A percentile compares a stretch with the other conserved stretches of the same genome.
phyloP scores from a whole-genome alignment of 2,797 vertebrate species.

The Squalus acanthias region DNA sequence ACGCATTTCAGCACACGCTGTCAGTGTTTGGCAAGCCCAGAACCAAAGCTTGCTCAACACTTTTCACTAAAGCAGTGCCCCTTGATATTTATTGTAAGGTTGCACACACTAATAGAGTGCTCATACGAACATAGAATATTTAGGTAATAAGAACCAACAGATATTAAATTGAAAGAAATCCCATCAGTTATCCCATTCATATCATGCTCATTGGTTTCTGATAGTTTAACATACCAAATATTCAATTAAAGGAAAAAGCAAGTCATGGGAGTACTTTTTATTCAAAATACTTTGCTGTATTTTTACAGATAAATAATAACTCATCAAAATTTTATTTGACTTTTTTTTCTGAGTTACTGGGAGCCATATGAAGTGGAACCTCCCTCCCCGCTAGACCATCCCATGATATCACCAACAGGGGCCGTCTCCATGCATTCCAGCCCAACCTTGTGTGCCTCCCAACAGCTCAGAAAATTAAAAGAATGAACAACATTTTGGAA shows the following conservation, averaged over 20 bases:
- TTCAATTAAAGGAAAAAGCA: not conserved
- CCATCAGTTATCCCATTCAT: not conserved
- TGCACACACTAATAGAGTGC: not conserved
- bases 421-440: not conserved
- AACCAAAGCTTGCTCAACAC: not conserved
- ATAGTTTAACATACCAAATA: not conserved
- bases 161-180: not conserved
- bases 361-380: not conserved
- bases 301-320: not conserved
- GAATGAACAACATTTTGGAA: not conserved
- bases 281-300: not conserved
- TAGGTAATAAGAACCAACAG: not conserved
- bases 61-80: not conserved
- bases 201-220: not conserved
- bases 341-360: not conserved
- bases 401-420: not conserved
- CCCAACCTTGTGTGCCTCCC: not conserved
- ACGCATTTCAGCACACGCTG: not conserved
- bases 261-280: not conserved
- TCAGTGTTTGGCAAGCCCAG: not conserved
- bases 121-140: not conserved
- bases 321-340: not conserved
- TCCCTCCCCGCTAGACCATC: not conserved
- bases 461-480: not conserved
- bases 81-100: not conserved